These are phyloP conservation scores for Selenia dentaria DNA, from an alignment of 2,888 invertebrate species.

Conservation along the genomic window DNA sequence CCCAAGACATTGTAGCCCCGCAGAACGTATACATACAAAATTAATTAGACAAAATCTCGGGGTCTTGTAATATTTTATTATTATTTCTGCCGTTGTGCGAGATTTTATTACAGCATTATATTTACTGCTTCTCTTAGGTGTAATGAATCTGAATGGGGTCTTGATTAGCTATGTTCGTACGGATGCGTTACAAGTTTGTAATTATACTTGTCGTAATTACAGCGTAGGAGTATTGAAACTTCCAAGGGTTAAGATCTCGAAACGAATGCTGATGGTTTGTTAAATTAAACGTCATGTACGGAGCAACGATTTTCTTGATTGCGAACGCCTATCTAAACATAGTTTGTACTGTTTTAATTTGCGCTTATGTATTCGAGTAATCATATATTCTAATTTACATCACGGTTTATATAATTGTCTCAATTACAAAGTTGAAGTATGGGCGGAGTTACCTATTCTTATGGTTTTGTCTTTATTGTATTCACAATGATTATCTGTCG, in stretches of 20 bases:
- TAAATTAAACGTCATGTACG: constrained; percentile 77
- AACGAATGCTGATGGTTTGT: constrained; percentile 73
- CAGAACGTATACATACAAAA: constrained; percentile 78
- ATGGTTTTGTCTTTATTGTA: no score
- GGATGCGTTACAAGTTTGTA: constrained; percentile 71
- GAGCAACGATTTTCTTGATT: constrained; percentile 66
- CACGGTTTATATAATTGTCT: no score
- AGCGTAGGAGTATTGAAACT: constrained; percentile 68
- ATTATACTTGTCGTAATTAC: constrained; percentile 80
- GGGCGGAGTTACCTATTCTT: no score
- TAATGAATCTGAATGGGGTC: constrained; percentile 75
- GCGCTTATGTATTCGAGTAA: constrained; percentile 28
- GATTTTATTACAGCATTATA: constrained; percentile 77
- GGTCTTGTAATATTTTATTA: constrained; percentile 82
- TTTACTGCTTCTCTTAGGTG: constrained; percentile 74
- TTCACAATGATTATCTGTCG: no score
- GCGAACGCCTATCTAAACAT: constrained; percentile 56
- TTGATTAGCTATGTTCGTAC: constrained; percentile 75
- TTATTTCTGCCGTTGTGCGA: constrained; percentile 74
- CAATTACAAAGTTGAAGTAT: no score
- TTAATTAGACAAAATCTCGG: constrained; percentile 82
- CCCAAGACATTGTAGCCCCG: constrained; percentile 79
- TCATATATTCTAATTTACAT: constrained; percentile 19
- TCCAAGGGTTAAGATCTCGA: constrained; percentile 64
- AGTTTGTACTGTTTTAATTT: constrained; percentile 56